These are phyloP conservation scores for Penaeus japonicus DNA, from an alignment of 1,140 invertebrate genomes.

Conservation along the genomic window DNA sequence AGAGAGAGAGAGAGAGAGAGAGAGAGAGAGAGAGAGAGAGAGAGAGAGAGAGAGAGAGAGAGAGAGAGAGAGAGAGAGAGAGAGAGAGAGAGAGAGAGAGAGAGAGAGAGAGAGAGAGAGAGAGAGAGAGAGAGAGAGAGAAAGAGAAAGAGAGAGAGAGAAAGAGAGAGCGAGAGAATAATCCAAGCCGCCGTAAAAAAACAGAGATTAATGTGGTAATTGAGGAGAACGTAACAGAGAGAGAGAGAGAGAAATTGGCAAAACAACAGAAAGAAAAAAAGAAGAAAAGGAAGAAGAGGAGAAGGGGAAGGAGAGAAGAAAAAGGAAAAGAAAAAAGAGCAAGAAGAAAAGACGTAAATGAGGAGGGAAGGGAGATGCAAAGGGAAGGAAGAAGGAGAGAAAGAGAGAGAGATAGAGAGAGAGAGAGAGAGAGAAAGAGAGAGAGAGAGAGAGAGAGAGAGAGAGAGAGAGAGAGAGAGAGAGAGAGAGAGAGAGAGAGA, in stretches of 20 bases:
- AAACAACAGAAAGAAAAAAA: neutral
- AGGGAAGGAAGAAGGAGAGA: neutral
- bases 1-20: neutral
- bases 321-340: neutral
- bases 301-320: neutral
- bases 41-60: too few species aligned
- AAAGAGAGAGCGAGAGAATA: too few species aligned
- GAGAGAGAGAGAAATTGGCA: too few species aligned
- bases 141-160: too few species aligned
- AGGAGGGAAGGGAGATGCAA: neutral
- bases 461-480: neutral
- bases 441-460: neutral
- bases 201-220: too few species aligned
- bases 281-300: neutral
- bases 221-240: too few species aligned
- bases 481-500: neutral
- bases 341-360: neutral
- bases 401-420: neutral
- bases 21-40: too few species aligned
- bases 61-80: too few species aligned
- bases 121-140: too few species aligned
- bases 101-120: too few species aligned
- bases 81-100: too few species aligned
- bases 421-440: neutral
- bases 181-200: too few species aligned